Base-by-base conservation (phyloP, 2,888 invertebrate genomes). In the Chrysolina haemoptera region DNA sequence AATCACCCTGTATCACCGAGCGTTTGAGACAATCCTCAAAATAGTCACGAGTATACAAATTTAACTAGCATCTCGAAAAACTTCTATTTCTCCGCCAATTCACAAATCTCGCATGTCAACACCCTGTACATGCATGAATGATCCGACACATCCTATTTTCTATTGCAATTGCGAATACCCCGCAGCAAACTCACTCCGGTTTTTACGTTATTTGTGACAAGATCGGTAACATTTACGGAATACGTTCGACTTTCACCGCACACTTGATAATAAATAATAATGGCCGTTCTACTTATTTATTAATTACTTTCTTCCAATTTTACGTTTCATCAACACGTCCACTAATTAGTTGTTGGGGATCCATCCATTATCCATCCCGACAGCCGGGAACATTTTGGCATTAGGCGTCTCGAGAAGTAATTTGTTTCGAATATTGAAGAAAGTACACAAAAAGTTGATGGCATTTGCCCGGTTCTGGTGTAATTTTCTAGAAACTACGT, bases 391-490 rank as follows among this genome's bases (percentile, higher is more conserved):
- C 77, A 71, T 76, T 79, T 73, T 77, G 76, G 77, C 68, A 65
- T 68, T 59, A 70, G 70, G 55, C 63, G 77, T 74, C 79, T 76
- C 80, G 78, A 81, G 77, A 80, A 83, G 82, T 79, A 84, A 84
- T 84, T 84, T 83, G 83, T 83, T 82, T 78, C 77, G 72, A 76
- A 80, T 82, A 80, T 81, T 77, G 75, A 81, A 80, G 82, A 83
- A 82, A 79, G 79, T 76, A 79, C 78, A 82, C 80, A 83, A 83
- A 83, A 79, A 81, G 75, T 75, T 78, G 76, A 76, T 78, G 78
- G 72, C 75, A 75, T 75, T 55, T 69, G 53, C 69, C 72, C 68
- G 66, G 75, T 73, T 72, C 59, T 73, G 73, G 73, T 64, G 76
- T 75, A 74, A 77, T 74, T 77, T 77, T 75, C 74, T 68, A 63